A percentile compares a stretch with the other conserved stretches of the same genome.
Conservation (phyloP, 2,797 vertebrate species). For the Spinus pinus region DNA sequence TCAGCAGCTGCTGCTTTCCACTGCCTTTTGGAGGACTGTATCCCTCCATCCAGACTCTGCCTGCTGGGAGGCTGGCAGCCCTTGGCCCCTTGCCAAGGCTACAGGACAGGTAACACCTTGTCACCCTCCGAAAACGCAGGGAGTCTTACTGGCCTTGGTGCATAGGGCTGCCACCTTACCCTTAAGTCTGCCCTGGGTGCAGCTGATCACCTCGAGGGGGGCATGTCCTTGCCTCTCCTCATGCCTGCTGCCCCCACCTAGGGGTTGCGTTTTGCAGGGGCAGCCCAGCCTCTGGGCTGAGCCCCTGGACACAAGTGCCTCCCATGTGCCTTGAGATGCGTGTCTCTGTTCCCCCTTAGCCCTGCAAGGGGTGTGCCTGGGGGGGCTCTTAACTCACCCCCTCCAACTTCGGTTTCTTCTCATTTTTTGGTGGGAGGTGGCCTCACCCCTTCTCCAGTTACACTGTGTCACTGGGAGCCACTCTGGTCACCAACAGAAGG, state of each 20-base stretch:
- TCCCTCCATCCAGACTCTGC: not conserved
- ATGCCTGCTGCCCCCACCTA: not conserved
- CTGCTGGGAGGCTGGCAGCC: not conserved
- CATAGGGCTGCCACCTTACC: not conserved
- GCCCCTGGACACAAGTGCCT: not conserved
- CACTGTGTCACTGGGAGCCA: not conserved
- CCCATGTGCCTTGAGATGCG: not conserved
- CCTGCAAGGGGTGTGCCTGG: not conserved
- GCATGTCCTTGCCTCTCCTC: not conserved
- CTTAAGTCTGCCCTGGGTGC: not conserved
- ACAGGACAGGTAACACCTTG: not conserved
- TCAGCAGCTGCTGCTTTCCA: constrained; percentile 44
- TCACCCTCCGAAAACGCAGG: not conserved
- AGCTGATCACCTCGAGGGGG: not conserved
- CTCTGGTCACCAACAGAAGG: not conserved
- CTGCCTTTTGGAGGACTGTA: not conserved
- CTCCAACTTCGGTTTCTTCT: not conserved
- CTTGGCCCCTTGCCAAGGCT: not conserved
- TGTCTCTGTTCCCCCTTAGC: not conserved
- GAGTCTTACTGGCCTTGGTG: not conserved
- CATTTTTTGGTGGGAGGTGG: too few species aligned
- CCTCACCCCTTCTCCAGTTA: not conserved
- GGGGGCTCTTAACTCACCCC: not conserved
- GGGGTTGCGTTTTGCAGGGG: not conserved
- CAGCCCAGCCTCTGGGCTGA: not conserved